Conservation (phyloP, 1,140 invertebrate species). For the Ectropis grisescens region DNA sequence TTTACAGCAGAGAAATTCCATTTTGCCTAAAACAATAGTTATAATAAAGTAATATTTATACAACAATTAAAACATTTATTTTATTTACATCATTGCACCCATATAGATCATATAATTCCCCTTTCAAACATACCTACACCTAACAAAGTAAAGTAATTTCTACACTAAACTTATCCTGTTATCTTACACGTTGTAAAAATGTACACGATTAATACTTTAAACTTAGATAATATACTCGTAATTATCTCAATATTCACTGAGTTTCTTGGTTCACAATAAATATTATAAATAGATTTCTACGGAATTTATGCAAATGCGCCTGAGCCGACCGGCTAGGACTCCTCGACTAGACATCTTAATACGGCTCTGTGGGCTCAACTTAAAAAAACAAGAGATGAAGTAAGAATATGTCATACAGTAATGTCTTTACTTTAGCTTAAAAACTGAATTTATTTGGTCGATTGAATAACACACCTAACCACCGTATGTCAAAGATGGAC, state of each 20-base stretch:
- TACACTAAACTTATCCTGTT: background rate
- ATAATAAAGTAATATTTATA: background rate
- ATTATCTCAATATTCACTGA: conserved; percentile 3
- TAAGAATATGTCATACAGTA: too few relatives aligned
- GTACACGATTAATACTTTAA: background rate
- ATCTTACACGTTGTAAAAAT: background rate
- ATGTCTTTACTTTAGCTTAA: too few relatives aligned
- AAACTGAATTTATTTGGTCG: too few relatives aligned
- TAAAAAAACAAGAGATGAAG: too few relatives aligned
- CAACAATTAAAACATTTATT: background rate
- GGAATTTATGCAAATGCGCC: conserved; percentile 1
- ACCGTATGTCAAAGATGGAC: too few relatives aligned
- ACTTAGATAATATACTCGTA: background rate
- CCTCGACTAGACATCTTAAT: conserved; percentile 1
- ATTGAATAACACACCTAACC: too few relatives aligned
- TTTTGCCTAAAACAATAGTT: too few relatives aligned
- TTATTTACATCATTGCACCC: background rate
- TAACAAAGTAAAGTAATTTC: too few relatives aligned
- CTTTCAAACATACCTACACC: background rate
- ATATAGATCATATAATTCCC: background rate
- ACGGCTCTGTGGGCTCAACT: too few relatives aligned
- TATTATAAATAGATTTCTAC: conserved; percentile 4
- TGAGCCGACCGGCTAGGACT: background rate
- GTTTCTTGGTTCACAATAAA: conserved; percentile 14
- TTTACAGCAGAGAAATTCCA: too few relatives aligned